Base-by-base conservation (phyloP, 2,888 invertebrate species). In the Drosophila kambysellisi region DNA sequence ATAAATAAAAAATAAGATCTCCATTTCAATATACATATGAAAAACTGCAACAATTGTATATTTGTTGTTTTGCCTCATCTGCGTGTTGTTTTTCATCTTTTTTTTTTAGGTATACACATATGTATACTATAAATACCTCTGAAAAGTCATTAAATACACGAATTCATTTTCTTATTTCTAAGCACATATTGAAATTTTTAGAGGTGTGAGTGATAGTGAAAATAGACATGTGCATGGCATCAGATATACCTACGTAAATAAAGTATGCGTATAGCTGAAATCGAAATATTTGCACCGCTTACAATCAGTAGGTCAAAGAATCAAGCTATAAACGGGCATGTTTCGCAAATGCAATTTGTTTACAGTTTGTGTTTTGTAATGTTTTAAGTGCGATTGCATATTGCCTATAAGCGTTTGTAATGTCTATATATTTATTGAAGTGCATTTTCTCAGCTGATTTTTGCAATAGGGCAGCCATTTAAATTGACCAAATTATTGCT, bases 131-230 rank as follows among this genome's bases (percentile, higher is more conserved):
- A 39, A 37, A 50, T 65, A 72, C 30, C 35, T 53, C 33, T 48
- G n/a, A 12, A 63, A 32, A 60, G 29, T 58, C 56, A 67, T 67
- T 62, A 57, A 64, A 58, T 32, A 59, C 51, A 33, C 30, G n/a
- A 52, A 64, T 68, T 61, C 37, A 46, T 69, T 37, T 39, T 35
- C 59, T 25, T n/a, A 46, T 35, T 20, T 35, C 35, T 29, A 30
- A 29, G 33, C 54, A 62, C 30, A 54, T 41, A 39, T 25, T 30
- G 4, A 9, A 17, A 17, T 15, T 39, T 60, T 20, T 5, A 37
- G 20, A 51, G 39, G 35, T 29, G 48, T 30, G 29, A 20, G 37
- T 51, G 60, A 41, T 57, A 33, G 32, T n/a, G 32, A 41, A 61
- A 29, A 33, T 17, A 46, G 1, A 8, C n/a, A 29, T 25, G 7